phyloP scores from a whole-genome alignment of 2,797 vertebrate species.

The Tachyglossus aculeatus region DNA sequence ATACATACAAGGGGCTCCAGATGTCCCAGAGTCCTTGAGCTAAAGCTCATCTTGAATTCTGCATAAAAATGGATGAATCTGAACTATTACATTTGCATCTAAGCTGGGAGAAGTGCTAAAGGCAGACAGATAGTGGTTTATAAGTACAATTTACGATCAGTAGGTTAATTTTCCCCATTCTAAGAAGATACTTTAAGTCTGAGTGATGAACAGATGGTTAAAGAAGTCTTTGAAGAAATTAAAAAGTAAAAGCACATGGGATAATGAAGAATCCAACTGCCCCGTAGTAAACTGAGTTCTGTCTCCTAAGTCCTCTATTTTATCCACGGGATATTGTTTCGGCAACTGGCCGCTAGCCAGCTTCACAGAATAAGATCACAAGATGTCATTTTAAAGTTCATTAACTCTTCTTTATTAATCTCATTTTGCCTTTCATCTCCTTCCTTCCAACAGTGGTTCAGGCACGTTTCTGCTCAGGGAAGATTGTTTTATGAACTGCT shows the following conservation, averaged over 20 bases:
- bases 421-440: neutral
- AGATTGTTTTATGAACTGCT: constrained; percentile 20
- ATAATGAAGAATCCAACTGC: constrained; percentile 34
- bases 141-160: constrained; percentile 47
- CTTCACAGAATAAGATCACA: constrained; percentile 4
- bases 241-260: neutral
- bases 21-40: constrained; percentile 5
- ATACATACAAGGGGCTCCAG: too few species aligned
- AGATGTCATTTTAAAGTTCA: neutral
- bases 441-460: constrained; percentile 11
- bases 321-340: neutral
- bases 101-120: constrained; percentile 24
- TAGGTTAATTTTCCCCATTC: neutral
- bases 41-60: constrained; percentile 30
- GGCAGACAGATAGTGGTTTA: constrained; percentile 7
- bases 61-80: constrained; percentile 1
- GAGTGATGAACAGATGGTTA: constrained; percentile 33
- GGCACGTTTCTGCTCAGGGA: neutral
- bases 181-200: constrained; percentile 34
- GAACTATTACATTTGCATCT: constrained; percentile 46
- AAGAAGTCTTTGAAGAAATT: constrained; percentile 16
- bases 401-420: constrained; percentile 6
- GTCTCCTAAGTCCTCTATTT: neutral
- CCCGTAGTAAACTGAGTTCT: constrained; percentile 14
- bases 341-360: neutral